Percentiles rank a stretch among this genome's conserved stretches.
Conservation (phyloP, 1,140 invertebrate genomes). For the Caenorhabditis latens region DNA sequence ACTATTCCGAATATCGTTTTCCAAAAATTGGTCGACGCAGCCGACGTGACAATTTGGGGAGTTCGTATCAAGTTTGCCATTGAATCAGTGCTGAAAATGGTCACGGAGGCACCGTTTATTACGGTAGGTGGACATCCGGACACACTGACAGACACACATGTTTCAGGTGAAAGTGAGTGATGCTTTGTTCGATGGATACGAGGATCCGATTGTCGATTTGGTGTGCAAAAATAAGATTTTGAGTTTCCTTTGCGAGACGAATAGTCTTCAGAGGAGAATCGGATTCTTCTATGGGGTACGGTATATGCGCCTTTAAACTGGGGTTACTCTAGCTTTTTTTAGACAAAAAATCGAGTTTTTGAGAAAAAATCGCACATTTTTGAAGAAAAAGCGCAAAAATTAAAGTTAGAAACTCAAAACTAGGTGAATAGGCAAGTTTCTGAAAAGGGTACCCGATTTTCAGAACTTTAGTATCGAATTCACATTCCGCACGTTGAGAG, state of each 20-base stretch:
- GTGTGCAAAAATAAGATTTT: slow-evolving; percentile 69
- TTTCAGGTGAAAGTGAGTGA: slow-evolving; percentile 67
- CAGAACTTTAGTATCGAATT: no score
- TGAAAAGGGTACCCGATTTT: no score
- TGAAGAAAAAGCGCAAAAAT: no score
- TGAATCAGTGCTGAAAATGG: slow-evolving; percentile 63
- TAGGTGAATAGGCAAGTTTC: no score
- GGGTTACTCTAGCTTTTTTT: no score
- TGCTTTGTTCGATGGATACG: slow-evolving; percentile 75
- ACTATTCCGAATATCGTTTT: slow-evolving; percentile 75
- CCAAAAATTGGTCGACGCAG: slow-evolving; percentile 57
- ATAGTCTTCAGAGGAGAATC: slow-evolving; percentile 70
- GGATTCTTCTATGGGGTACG: slow-evolving; percentile 75
- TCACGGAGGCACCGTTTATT: neutral
- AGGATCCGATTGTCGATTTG: slow-evolving; percentile 69
- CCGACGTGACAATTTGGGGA: slow-evolving; percentile 51
- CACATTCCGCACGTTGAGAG: no score
- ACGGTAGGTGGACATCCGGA: neutral
- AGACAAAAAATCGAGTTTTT: no score
- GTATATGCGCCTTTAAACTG: no score
- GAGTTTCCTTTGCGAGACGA: slow-evolving; percentile 65
- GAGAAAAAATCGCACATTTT: no score
- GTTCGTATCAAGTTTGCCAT: slow-evolving; percentile 32
- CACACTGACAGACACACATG: neutral
- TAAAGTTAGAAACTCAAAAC: no score